Percentiles rank a stretch among this genome's conserved stretches.
phyloP scores from a whole-genome alignment of 2,797 vertebrate genomes.

The Spondyliosoma cantharus region DNA sequence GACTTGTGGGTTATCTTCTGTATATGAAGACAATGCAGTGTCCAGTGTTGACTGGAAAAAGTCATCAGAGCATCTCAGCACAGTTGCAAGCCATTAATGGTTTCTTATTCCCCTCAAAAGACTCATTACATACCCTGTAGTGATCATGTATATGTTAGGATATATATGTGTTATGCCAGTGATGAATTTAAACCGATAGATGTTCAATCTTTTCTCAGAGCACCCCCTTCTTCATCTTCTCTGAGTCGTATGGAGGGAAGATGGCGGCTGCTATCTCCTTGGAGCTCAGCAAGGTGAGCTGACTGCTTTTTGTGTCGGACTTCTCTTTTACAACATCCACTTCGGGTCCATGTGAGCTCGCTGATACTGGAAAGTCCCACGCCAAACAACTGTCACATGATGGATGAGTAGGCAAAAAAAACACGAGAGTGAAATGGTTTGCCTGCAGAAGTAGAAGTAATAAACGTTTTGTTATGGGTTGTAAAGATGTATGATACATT shows the following conservation, averaged over 20 bases:
- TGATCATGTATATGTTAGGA: no score
- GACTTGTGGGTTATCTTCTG: no score
- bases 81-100: no score
- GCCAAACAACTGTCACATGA: background rate
- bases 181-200: background rate
- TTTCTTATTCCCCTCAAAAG: no score
- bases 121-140: no score
- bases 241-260: conserved; percentile 97
- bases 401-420: background rate
- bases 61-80: no score
- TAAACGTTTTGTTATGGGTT: background rate
- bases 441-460: background rate
- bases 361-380: background rate
- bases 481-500: background rate
- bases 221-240: conserved; percentile 95
- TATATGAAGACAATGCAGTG: no score
- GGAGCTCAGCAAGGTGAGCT: conserved; percentile 87
- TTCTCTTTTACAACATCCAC: conserved; percentile 8
- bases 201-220: conserved; percentile 77
- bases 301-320: background rate
- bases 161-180: background rate
- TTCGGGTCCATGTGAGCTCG: background rate
- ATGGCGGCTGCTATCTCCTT: conserved; percentile 93
- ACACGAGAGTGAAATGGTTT: background rate
- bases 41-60: no score